A percentile compares a stretch with the other conserved stretches of the same genome.
Evolutionary conservation across 1,140 invertebrate species (phyloP).

Genomic region (Rhagoletis zephyria): DNA sequence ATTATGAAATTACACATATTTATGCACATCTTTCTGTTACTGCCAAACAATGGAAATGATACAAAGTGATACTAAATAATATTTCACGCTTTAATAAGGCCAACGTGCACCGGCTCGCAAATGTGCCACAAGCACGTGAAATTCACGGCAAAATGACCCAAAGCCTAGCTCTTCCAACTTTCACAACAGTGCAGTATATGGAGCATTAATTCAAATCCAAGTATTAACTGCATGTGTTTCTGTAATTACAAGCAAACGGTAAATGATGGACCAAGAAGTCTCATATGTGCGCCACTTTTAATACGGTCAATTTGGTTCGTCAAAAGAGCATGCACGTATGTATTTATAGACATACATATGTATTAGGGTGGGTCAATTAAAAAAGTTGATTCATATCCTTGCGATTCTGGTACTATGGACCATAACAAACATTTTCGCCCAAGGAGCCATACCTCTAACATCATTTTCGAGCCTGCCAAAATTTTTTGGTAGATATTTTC

Average conservation of each 20-base stretch:
- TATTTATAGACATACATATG: too few relatives aligned
- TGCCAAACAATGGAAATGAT: background rate
- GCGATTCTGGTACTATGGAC: too few relatives aligned
- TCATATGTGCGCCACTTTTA: background rate
- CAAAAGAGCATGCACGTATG: background rate
- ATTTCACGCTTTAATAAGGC: constrained; percentile 56
- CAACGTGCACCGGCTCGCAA: constrained; percentile 21
- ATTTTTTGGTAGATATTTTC: too few relatives aligned
- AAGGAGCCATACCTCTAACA: too few relatives aligned
- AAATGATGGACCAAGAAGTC: constrained; percentile 13
- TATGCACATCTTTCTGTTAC: background rate
- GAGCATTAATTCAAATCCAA: constrained; percentile 7
- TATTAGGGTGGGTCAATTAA: too few relatives aligned
- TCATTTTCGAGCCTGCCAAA: too few relatives aligned
- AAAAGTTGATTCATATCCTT: too few relatives aligned
- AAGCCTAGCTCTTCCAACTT: background rate
- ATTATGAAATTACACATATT: background rate
- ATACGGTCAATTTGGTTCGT: background rate
- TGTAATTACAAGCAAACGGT: constrained; percentile 12
- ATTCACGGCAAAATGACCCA: background rate
- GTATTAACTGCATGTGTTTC: constrained; percentile 44
- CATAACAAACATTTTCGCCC: too few relatives aligned
- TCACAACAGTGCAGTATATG: too few relatives aligned
- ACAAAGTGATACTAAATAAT: constrained; percentile 28
- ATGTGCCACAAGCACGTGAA: constrained; percentile 45